phyloP scores from a whole-genome alignment of 1,140 invertebrate species.

The Asbolus verrucosus region DNA sequence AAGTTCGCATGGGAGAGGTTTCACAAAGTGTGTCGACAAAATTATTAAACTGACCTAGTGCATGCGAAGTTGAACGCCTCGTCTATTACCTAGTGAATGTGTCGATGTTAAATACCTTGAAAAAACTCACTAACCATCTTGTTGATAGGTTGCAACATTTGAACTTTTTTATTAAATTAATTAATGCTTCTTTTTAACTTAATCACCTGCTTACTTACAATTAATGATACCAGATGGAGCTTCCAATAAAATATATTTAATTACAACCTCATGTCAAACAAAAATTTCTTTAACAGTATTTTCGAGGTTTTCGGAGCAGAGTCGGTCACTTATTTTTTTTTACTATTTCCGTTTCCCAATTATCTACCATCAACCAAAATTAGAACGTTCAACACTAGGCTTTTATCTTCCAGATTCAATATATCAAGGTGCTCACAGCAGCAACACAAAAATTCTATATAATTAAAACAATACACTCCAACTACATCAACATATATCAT shows the following conservation, averaged over 20 bases:
- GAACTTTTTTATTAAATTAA: constrained; percentile 8
- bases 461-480: too few relatives aligned
- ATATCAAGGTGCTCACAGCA: background rate
- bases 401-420: constrained; percentile 11
- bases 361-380: constrained; percentile 1
- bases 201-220: constrained; percentile 25
- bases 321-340: too few relatives aligned
- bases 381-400: constrained; percentile 1
- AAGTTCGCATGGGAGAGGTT: constrained; percentile 41
- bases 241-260: constrained; percentile 12
- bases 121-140: constrained; percentile 31
- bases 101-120: constrained; percentile 16
- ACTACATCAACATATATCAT: too few relatives aligned
- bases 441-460: background rate
- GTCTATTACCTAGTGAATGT: constrained; percentile 36
- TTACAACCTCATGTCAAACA: constrained; percentile 9
- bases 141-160: constrained; percentile 26
- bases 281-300: background rate
- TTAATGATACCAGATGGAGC: constrained; percentile 7
- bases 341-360: constrained; percentile 17
- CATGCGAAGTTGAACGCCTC: constrained; percentile 44
- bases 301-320: too few relatives aligned
- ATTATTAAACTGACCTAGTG: constrained; percentile 46
- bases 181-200: constrained; percentile 26
- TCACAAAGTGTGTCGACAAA: constrained; percentile 41